phyloP scores from a whole-genome alignment of 2,113 vertebrate genomes.

The Ameiurus melas region DNA sequence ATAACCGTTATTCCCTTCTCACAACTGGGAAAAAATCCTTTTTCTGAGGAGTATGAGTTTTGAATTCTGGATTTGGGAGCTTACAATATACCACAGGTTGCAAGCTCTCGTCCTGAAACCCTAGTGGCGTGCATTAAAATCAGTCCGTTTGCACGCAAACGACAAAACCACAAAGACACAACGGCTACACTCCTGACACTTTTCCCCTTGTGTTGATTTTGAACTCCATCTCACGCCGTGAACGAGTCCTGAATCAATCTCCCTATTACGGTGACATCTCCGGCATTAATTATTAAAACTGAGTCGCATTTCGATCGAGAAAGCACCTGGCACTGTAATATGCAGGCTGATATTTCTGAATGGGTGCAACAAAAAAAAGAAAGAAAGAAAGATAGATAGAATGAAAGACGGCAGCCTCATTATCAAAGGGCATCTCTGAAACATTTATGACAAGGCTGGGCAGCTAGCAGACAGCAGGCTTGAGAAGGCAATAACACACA shows the following conservation, averaged over 20 bases:
- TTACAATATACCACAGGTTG: neutral
- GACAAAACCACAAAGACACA: neutral
- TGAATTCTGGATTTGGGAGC: neutral
- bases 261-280: slow-evolving; percentile 47
- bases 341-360: slow-evolving; percentile 59
- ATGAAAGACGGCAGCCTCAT: slow-evolving; percentile 51
- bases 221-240: slow-evolving; percentile 15
- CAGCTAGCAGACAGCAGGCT: slow-evolving; percentile 47
- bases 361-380: slow-evolving; percentile 22
- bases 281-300: slow-evolving; percentile 54
- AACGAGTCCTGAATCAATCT: slow-evolving; percentile 33
- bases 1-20: neutral
- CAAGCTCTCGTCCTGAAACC: neutral
- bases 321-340: slow-evolving; percentile 53
- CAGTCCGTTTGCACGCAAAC: neutral
- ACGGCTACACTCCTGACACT: neutral
- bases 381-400: neutral
- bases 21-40: neutral
- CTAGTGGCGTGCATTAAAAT: rapidly evolving
- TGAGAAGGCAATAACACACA: slow-evolving; percentile 38
- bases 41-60: neutral
- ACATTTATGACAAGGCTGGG: slow-evolving; percentile 58
- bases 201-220: neutral
- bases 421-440: slow-evolving; percentile 61
- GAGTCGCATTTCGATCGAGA: slow-evolving; percentile 48